Base-by-base conservation (phyloP, 2,888 invertebrate genomes). In the Rambutsinella grinnellia region DNA sequence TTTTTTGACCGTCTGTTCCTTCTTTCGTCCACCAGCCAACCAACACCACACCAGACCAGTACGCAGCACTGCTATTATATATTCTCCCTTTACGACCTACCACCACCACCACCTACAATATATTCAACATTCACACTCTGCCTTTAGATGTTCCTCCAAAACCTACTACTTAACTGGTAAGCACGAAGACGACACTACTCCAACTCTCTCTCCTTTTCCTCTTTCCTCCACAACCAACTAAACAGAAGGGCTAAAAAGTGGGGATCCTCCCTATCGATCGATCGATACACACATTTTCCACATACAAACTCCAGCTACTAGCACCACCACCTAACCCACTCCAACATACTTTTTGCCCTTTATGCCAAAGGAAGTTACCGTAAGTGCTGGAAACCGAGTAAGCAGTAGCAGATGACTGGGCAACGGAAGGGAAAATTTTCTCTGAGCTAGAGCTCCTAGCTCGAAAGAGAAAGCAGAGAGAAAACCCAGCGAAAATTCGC, bases 211-310 rank as follows among this genome's bases (percentile, higher is more conserved):
- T 76, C 65, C 62, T 65, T 26, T n/a, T 56, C 56, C 21, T 54
- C 54, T n/a, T n/a, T n/a, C 23, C 15, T 24, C 23, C 56, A 26
- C 54, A 15, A 6, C 69, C 49, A 69, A 76, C 76, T 76, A 76
- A 76, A 76, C 76, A 76, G 76, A 76, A 76, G 76, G 76, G 76
- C 76, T 76, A 63, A 76, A 75, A 76, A 76, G 65, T 65, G 75
- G 79, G 81, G 82, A 80, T 74, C 82, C 82, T 82, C 82, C 82
- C 82, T 79, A 79, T 80, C 79, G 80, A 81, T 81, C 81, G 78
- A 75, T 78, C 68, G 68, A 68, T 72, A 71, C 61, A 56, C 67
- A 61, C 71, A 58, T 65, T 76, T 56, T 49, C 58, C 54, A 76
- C 58, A 69, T 63, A 54, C 76, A 47, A 53, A 17, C 36, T 13